Evolutionary conservation across 2,888 invertebrate species (phyloP), one percentile per base, ranked within the genome.

Genomic region (Cephonodes hylas): DNA sequence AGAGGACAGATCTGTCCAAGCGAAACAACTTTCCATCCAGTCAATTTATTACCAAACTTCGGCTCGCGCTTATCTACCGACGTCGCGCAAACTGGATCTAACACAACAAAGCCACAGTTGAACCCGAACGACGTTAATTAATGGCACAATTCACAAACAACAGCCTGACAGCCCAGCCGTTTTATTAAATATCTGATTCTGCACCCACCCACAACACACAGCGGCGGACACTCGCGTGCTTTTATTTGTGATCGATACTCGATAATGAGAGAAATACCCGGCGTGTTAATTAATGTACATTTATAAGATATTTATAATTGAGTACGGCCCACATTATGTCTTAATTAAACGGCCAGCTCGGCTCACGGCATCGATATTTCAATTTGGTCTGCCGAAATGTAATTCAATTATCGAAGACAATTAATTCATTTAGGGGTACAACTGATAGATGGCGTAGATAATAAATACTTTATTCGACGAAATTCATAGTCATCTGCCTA

Each of bases 241-340:
- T 60, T 63, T 61, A 45, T 64, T 64, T 63, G 48, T 44, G 53
- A 45, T 63, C 56, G 58, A 61, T 60, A 42, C 53, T 53, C 53
- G 53, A 44, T 44, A 58, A 58, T 44, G 44, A 44, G 20, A 59
- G 44, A 42, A 59, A 59, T 38, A 59, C 46, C 15, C 34, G n/a
- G 34, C 15, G 34, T 46, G 45, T 46, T 46, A 46, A 59, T 56
- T 53, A 56, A 61, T 56, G 56, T 42, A 61, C 18, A 53, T 61
- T 42, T 34, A 59, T 34, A 23, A 46, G 20, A 59, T 59, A 34
- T 27, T 59, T 53, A 48, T 62, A 62, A 59, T 22, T 48, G 53
- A 34, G 0, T 23, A 34, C 22, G 20, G 31, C 53, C 53, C 53
- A 53, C 53, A 31, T 31, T 53, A 53, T 31, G 18, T 53, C 53